Evolutionary conservation across 1,140 invertebrate species (phyloP).

Genomic region (Arctopsyche grandis): DNA sequence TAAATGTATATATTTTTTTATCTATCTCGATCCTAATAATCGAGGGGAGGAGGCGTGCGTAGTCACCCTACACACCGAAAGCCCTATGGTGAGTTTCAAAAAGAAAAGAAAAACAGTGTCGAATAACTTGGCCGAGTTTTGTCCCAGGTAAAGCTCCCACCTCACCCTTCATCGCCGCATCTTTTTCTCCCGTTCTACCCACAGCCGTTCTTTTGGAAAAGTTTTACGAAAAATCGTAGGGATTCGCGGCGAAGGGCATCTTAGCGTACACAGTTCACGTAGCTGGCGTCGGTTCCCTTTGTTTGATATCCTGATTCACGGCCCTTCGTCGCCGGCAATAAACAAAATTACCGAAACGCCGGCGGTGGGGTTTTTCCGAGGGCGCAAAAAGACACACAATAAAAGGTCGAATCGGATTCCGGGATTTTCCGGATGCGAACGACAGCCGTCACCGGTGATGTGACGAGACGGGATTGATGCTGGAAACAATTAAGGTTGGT

Average conservation of each 20-base stretch:
- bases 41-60: no score
- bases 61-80: no score
- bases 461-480: conserved; percentile 5
- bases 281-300: neutral
- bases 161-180: neutral
- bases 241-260: conserved; percentile 17
- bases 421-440: neutral
- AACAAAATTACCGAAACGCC: conserved; percentile 15
- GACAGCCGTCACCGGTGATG: neutral
- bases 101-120: conserved; percentile 9
- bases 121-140: neutral
- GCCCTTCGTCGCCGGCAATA: conserved; percentile 16
- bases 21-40: no score
- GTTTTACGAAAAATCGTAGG: neutral
- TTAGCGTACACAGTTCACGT: conserved; percentile 18
- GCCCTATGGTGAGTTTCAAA: neutral
- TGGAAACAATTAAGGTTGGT: neutral
- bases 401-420: neutral
- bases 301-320: conserved; percentile 32
- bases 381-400: neutral
- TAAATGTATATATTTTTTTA: no score
- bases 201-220: neutral
- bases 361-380: neutral
- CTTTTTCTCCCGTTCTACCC: no score
- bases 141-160: conserved; percentile 9